Base-by-base conservation (phyloP, 1,140 invertebrate species). In the Drosophila sp. region DNA sequence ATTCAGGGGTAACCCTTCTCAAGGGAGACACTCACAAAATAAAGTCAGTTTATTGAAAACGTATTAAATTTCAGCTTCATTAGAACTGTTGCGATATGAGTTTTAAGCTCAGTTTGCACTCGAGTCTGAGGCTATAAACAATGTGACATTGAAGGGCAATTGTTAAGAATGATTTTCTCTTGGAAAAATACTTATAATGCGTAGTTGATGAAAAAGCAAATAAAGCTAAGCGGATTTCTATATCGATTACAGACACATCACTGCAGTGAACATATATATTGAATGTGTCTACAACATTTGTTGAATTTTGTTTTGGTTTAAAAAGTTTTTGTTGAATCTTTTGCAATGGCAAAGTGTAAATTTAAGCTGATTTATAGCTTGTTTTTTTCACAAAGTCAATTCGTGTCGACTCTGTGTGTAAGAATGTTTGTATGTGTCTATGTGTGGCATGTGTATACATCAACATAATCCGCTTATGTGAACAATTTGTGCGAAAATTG, bases 341-440 rank as follows among this genome's bases (percentile, higher is more conserved):
- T 51, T 25, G 36, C 34, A 59, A 2, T 34, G 34, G 45, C 53
- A 46, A 61, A 73, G 71, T 69, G 71, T 73, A 56, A 73, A 73
- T 69, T 61, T 69, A 69, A 73, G 71, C 71, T 73, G 64, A 73
- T 73, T 73, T 73, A 69, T 73, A 46, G 64, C 64, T 69, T 69
- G 56, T 73, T 69, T 61, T 72, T 36, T 21, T 29, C 16, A 18
- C 25, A 54, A 40, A 36, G 27, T 50, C 14, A 27, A 16, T 13
- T 36, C 21, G 14, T 9, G 43, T 46, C 7, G 29, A 7, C 6
- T 21, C 9, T 62, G 38, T 27, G 40, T 7, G 7, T 27, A 9
- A n/a, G n/a, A n/a, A n/a, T n/a, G n/a, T n/a, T n/a, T 18, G 38
- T 11, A 7, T 34, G 45, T 25, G 18, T 32, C 16, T 32, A n/a